Evolutionary conservation across 2,888 invertebrate genomes (phyloP), one percentile per base, ranked within the genome.

Genomic region (Bellardia bayeri): DNA sequence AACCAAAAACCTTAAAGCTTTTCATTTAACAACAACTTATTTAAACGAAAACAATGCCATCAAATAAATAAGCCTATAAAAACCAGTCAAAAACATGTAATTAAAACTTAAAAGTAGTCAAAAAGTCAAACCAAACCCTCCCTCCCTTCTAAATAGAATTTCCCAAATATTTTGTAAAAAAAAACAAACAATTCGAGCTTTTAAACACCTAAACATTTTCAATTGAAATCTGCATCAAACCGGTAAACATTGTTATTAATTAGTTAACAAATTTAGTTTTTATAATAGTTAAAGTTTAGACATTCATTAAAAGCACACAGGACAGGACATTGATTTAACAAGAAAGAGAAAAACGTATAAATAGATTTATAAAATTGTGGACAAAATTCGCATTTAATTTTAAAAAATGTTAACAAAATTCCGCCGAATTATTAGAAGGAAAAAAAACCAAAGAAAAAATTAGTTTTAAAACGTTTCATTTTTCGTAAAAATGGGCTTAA

Each of bases 101-200:
- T 61, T 63, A 45, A 45, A 11, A 23, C 30, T 30, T 14, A 56
- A 40, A 69, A 14, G 9, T 16, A 51, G 13, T 0, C 14, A n/a
- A 13, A n/a, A 13, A 40, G n/a, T 3, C 9, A 40, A 23, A 37
- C 1, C 37, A 54, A 76, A 16, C 33, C 30, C 33, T 2, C 58
- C 13, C 14, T 30, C 3, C 11, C 58, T 23, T 23, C 23, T 72
- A 72, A 23, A 56, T 72, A 56, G 71, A 72, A 13, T 72, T 66
- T 42, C 23, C 16, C 9, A 13, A 30, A 14, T 37, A 45, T 13
- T 68, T 1, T 8, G 8, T 56, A 23, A 51, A 42, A n/a, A 42
- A 23, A 82, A 89, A 90, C 88, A 90, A 90, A 88, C 89, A 92
- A 91, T 91, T 91, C 91, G 92, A 92, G 92, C 92, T 92, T 92